Percentiles rank a stretch among this genome's conserved stretches.
Evolutionary conservation across 2,888 invertebrate species (phyloP).

Genomic region (Elegia similella): DNA sequence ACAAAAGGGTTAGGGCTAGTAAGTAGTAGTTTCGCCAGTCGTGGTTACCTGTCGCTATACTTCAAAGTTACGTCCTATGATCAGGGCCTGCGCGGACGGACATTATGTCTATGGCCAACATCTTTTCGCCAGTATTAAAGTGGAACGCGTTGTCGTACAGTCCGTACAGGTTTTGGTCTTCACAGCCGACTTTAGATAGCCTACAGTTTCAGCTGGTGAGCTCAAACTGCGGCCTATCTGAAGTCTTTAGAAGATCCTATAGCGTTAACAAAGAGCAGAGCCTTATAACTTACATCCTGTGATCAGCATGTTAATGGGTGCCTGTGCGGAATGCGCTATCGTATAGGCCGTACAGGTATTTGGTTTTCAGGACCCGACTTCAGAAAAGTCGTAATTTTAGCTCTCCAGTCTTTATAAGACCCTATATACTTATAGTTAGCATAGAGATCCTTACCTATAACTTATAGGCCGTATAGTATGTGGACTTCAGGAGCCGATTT

Average conservation of each 20-base stretch:
- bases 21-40: no score
- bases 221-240: no score
- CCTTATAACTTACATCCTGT: conserved; percentile 85
- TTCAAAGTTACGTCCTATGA: conserved; percentile 88
- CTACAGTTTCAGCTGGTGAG: no score
- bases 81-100: conserved; percentile 98
- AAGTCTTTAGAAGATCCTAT: no score
- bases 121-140: conserved; percentile 98
- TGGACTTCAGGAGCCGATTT: no score
- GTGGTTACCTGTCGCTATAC: no score
- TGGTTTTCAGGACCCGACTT: conserved; percentile 86
- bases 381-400: no score
- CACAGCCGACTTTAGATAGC: conserved; percentile 80
- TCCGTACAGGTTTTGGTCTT: conserved; percentile 95
- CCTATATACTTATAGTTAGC: no score
- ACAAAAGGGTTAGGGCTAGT: no score
- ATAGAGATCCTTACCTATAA: not conserved
- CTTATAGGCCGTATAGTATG: no score
- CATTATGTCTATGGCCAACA: conserved; percentile 96
- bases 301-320: conserved; percentile 98
- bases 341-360: conserved; percentile 94
- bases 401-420: no score
- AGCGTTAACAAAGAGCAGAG: no score
- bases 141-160: conserved; percentile 98
- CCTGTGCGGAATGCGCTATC: conserved; percentile 99